Evolutionary conservation across 2,888 invertebrate genomes (phyloP), one percentile per base, ranked within the genome.

Genomic region (Ormyrus rosae): DNA sequence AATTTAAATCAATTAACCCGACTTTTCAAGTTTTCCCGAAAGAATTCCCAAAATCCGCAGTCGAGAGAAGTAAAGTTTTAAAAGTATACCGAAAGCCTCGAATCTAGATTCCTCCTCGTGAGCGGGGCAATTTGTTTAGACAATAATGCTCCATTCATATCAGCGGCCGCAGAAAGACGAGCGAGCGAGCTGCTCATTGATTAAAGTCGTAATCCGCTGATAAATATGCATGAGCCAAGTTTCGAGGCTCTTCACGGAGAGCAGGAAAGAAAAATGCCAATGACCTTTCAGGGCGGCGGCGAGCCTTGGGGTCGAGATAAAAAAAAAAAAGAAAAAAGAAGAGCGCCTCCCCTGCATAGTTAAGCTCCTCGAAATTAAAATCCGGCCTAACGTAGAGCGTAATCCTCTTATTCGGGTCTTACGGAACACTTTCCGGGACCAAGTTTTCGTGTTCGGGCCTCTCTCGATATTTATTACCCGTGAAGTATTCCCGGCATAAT

Each of bases 301-400:
- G 11, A 6, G 46, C 45, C 4, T 5, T 46, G 46, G 4, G 48
- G 48, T 6, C 4, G 34, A 50, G 19, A 48, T 48, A 58, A 45
- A 13, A 71, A 60, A 71, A 60, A 61, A 19, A 70, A 50, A n/a
- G 51, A 45, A 50, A n/a, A 65, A 10, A 65, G 45, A 5, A 19
- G 68, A 11, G 34, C 6, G 46, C 56, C n/a, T 19, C 45, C 13
- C 56, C 56, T 19, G 45, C 58, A 46, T 61, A 72, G 46, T 68
- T 64, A 72, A 78, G 60, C 67, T 48, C 34, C 55, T 48, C 58
- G 55, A 70, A 72, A 78, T 78, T 34, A 74, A 73, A 73, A 79
- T 64, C 63, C 58, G 61, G 46, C 51, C 74, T 19, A 69, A 63
- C 55, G 63, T 56, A 73, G 19, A 68, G 69, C 68, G 50, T 74